Base-by-base conservation (phyloP, 2,113 vertebrate genomes). In the Lepus europaeus region DNA sequence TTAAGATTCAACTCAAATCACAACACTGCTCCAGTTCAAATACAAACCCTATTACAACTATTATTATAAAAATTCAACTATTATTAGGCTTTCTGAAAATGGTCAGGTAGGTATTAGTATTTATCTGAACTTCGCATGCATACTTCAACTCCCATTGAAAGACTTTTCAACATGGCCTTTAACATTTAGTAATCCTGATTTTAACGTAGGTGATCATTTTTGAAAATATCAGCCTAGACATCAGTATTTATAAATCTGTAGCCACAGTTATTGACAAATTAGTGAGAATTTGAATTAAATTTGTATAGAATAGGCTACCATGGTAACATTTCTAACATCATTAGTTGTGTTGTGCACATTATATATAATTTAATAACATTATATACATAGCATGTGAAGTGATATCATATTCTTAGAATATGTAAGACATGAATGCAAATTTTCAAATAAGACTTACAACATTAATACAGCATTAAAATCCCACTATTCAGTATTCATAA, bases 1-100 rank as follows among this genome's bases (percentile, higher is more conserved):
- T 77, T 29, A 80, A 73, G 33, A 39, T 96, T 92, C 76, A 80
- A 66, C 66, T 92, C 36, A 89, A 87, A 89, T 79, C 3, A 1
- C 61, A 97, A 76, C 5, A 6, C 12, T 72, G 49, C 89, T 84
- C 88, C 51, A 45, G 45, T 45, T 45, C 45, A 45, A 45, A 7
- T 45, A 1, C 6, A 45, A 45, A 45, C 45, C 1, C 7, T 7
- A 45, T 45, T 45, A 45, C 45, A 45, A 45, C 45, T 45, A 45
- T 45, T 45, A 45, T 45, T 45, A 45, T 45, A 45, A 45, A 45
- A 45, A 45, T 8, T 45, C 45, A 45, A 45, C 5, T 93, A 84
- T 9, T 49, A 22, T 39, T 85, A 79, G 6, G 0, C 29, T 72
- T 9, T 79, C 56, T 78, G 53, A 81, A 92, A 90, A 81, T 45